Percentiles rank a stretch among this genome's conserved stretches.
Conservation (phyloP, 2,888 invertebrate species). For the Apamea anceps region DNA sequence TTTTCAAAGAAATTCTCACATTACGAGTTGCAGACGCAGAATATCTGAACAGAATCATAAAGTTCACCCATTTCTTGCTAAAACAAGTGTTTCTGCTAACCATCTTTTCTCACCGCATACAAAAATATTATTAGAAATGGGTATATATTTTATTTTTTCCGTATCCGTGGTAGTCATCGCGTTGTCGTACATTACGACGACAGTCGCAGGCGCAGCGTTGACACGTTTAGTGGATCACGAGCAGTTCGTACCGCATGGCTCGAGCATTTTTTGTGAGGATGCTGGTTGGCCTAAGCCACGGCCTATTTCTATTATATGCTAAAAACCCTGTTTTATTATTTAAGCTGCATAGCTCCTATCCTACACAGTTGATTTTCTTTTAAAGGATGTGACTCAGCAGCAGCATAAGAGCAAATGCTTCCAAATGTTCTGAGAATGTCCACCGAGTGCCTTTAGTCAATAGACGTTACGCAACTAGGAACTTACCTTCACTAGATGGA, state of each 20-base stretch:
- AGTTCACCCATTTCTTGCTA: background rate
- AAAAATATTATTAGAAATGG: slow-evolving; percentile 29
- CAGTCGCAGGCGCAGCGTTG: slow-evolving; percentile 62
- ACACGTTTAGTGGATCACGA: slow-evolving; percentile 67
- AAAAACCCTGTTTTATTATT: background rate
- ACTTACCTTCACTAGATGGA: background rate
- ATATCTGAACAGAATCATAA: slow-evolving; percentile 16
- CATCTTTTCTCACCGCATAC: slow-evolving; percentile 9
- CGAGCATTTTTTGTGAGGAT: slow-evolving; percentile 21
- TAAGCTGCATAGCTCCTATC: background rate
- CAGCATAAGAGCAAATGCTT: too few species aligned
- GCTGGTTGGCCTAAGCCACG: slow-evolving; percentile 1
- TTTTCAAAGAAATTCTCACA: background rate
- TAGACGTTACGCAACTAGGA: background rate
- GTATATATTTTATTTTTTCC: slow-evolving; percentile 36
- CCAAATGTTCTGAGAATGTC: background rate
- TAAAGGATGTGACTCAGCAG: background rate
- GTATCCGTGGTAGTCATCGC: slow-evolving; percentile 56
- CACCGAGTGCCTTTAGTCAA: background rate
- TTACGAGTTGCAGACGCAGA: background rate
- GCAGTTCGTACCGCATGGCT: slow-evolving; percentile 64
- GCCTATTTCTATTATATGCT: slow-evolving; percentile 18
- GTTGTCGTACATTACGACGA: slow-evolving; percentile 36
- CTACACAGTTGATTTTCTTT: background rate
- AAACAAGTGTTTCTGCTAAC: slow-evolving; percentile 2